Conservation (phyloP, 2,113 vertebrate genomes). For the Rallus limicola region DNA sequence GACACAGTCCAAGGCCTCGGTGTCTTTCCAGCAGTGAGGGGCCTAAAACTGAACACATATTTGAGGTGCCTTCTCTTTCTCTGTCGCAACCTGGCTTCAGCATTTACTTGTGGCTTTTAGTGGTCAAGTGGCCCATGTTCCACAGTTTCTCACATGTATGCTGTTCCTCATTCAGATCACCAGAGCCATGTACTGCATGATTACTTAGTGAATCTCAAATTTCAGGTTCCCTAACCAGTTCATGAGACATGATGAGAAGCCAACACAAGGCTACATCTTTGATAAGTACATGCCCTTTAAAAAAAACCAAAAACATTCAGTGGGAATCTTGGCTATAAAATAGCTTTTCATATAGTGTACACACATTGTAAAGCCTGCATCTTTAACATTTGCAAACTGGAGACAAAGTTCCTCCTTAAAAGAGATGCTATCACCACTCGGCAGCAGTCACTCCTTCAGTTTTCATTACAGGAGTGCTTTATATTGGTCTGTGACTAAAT, state of each 20-base stretch:
- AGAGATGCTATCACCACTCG: not conserved
- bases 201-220: not conserved
- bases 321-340: not conserved
- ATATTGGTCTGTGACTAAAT: not conserved
- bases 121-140: not conserved
- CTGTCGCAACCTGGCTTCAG: not conserved
- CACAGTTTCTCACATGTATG: not conserved
- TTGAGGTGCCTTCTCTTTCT: not conserved
- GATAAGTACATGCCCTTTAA: not conserved
- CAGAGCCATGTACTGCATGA: not conserved
- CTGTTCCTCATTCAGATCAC: not conserved
- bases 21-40: too few relatives aligned
- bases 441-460: not conserved
- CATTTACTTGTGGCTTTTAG: not conserved
- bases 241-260: not conserved
- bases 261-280: not conserved
- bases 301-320: not conserved
- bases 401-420: not conserved
- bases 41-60: too few relatives aligned
- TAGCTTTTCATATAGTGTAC: not conserved
- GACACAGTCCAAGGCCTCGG: too few relatives aligned
- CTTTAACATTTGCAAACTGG: not conserved
- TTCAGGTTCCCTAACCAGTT: not conserved
- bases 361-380: not conserved
- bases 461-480: not conserved